Evolutionary conservation across 1,140 invertebrate genomes (phyloP).

Genomic region (Trichonephila inaurata): DNA sequence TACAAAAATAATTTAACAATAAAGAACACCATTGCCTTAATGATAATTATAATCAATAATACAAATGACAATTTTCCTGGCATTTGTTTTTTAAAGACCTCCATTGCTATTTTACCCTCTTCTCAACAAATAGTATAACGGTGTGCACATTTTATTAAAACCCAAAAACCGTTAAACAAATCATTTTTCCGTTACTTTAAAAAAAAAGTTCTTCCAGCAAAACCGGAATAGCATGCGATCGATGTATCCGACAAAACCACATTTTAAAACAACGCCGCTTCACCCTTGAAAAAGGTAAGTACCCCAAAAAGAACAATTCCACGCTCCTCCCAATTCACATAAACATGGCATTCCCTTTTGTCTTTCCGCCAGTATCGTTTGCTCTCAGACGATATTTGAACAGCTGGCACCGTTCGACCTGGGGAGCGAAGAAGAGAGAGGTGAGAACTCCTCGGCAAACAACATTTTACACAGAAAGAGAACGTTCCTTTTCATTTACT

Average conservation of each 20-base stretch:
- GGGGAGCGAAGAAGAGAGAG: neutral
- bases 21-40: too few species aligned
- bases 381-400: conserved; percentile 17
- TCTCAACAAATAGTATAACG: too few species aligned
- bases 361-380: conserved; percentile 37
- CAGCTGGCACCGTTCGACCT: conserved; percentile 7
- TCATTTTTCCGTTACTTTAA: too few species aligned
- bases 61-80: too few species aligned
- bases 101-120: too few species aligned
- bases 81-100: too few species aligned
- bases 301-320: neutral
- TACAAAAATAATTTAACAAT: too few species aligned
- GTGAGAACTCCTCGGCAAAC: neutral
- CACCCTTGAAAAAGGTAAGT: neutral
- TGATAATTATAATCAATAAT: too few species aligned
- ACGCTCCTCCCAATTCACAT: neutral
- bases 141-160: too few species aligned
- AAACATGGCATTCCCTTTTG: neutral
- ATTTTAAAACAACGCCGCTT: neutral
- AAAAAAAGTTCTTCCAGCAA: too few species aligned
- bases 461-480: neutral
- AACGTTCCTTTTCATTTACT: neutral
- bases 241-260: neutral
- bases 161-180: too few species aligned
- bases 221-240: neutral